Evolutionary conservation across 2,797 vertebrate genomes (phyloP), one percentile per base, ranked within the genome.

Genomic region (Siniperca scherzeri): DNA sequence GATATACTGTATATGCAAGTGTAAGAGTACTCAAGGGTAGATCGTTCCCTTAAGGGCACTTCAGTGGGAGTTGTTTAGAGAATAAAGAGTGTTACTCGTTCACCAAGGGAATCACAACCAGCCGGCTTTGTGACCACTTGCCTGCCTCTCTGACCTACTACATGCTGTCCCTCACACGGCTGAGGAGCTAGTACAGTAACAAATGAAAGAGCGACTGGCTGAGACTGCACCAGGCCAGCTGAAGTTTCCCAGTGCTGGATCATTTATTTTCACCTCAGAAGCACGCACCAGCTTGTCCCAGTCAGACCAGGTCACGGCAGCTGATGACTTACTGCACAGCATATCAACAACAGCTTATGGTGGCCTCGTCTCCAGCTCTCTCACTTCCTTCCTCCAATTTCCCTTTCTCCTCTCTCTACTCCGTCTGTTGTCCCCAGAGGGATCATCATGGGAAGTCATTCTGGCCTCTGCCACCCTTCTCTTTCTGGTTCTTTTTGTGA

Each of bases 301-400:
- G 38, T 36, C 59, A 50, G 48, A 67, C 33, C 27, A 21, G 67
- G 52, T 82, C 70, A 70, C 2, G 36, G 46, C 77, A 77, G 71
- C 33, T 78, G 12, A 62, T 66, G 59, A 65, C 40, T 50, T 22
- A 21, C 25, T 52, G 56, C 6, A 46, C 25, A 74, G 53, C 50
- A 72, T 78, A 57, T 70, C 30, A 72, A 56, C 16, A 3, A 57
- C 30, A 71, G 59, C 56, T 76, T 21, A 77, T 42, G 7, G 53
- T 40, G 21, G 25, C 36, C 59, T 72, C 7, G 27, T 78, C 52
- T 27, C 40, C 11, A 40, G n/a, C 69, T 78, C 77, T 78, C 73
- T 75, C 52, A 76, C 52, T 50, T 82, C 12, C 50, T 40, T 72
- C 22, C 36, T 86, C 62, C 74, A 61, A 69, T 86, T 84, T 76